These are phyloP conservation scores for Daphoenositta chrysoptera DNA, from an alignment of 2,113 vertebrate species.

Conservation along the genomic window DNA sequence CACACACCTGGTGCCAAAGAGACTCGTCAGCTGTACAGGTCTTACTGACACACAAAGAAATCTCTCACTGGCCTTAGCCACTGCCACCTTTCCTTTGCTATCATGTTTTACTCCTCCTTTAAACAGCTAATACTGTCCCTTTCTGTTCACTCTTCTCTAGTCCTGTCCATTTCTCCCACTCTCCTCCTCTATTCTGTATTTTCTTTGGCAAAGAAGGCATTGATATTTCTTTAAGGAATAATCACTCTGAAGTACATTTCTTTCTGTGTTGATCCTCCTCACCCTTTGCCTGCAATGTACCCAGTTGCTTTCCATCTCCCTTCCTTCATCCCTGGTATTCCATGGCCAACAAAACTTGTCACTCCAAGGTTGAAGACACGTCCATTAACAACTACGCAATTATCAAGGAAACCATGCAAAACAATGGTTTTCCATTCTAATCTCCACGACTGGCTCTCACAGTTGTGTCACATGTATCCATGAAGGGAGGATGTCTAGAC, in stretches of 20 bases:
- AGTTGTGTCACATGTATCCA: neutral
- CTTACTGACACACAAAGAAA: neutral
- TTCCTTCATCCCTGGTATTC: neutral
- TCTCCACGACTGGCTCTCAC: neutral
- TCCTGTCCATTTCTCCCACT: neutral
- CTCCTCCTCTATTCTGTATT: neutral
- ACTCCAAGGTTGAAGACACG: neutral
- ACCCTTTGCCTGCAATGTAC: neutral
- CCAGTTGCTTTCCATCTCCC: neutral
- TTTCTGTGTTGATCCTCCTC: neutral
- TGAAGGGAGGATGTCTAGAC: neutral
- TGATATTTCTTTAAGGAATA: neutral
- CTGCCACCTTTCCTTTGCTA: neutral
- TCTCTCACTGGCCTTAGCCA: neutral
- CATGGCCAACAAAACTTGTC: neutral
- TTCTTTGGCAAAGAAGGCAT: neutral
- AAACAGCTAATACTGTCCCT: neutral
- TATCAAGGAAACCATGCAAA: neutral
- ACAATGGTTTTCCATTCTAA: neutral
- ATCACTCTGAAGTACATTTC: neutral
- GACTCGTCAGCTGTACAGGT: neutral
- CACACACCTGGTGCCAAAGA: neutral
- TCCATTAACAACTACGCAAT: accelerated
- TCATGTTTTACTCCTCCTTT: neutral
- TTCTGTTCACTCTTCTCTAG: neutral